Evolutionary conservation across 37 sponge, comb jelly and placozoan genomes (phyloP).

Genomic region (Chondrosia reniformis): DNA sequence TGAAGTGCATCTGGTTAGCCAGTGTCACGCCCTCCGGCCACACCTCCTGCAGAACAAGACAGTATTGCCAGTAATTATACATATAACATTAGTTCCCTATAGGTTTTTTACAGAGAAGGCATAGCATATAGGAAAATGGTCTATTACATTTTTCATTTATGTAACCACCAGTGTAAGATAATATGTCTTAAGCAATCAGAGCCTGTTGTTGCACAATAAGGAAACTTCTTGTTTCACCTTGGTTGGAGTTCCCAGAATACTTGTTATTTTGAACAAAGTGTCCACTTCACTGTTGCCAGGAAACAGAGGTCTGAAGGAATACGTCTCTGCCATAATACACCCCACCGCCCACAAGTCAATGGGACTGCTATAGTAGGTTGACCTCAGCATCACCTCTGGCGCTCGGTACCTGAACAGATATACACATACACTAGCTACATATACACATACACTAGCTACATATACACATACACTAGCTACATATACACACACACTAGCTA

Average conservation of each 20-base stretch:
- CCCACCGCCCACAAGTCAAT: conserved; percentile 98
- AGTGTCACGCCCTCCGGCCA: conserved; percentile 94
- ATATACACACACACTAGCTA: not conserved
- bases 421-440: not conserved
- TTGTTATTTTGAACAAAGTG: conserved; percentile 83
- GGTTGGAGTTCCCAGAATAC: conserved; percentile 85
- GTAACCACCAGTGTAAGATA: too few relatives aligned
- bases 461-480: not conserved
- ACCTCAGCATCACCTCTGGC: conserved; percentile 90
- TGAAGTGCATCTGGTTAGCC: conserved; percentile 78
- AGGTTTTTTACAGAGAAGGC: too few relatives aligned
- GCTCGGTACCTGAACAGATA: conserved; percentile 82
- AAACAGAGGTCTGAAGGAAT: conserved; percentile 91
- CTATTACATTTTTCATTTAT: too few relatives aligned
- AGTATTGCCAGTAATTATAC: not conserved
- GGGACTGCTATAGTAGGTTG: conserved; percentile 90
- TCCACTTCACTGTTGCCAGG: conserved; percentile 93
- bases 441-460: not conserved
- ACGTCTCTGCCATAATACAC: conserved; percentile 91
- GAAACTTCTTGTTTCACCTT: conserved; percentile 64
- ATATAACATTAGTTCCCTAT: too few relatives aligned
- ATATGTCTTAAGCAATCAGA: too few relatives aligned
- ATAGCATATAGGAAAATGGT: too few relatives aligned
- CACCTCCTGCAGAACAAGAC: conserved; percentile 23
- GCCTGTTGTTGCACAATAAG: too few relatives aligned